Evolutionary conservation across 2,797 vertebrate species (phyloP).

Genomic region (Gambelia wislizenii): DNA sequence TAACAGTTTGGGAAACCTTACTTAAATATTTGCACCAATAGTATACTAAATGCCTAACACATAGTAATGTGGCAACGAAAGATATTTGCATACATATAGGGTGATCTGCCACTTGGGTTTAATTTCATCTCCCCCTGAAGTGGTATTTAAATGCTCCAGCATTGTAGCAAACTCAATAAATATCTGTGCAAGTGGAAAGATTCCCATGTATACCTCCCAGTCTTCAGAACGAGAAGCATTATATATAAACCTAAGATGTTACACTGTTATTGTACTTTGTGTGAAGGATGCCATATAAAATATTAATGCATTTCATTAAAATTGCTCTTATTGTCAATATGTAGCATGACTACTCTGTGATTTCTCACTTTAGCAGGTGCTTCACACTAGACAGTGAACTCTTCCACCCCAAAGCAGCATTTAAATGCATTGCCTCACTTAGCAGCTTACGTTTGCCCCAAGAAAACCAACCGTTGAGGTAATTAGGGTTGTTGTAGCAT

Average conservation of each 20-base stretch:
- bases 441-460: conserved; percentile 62
- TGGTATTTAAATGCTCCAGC: conserved; percentile 49
- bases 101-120: background rate
- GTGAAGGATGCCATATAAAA: conserved; percentile 70
- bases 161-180: conserved; percentile 67
- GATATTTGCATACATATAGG: conserved; percentile 17
- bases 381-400: conserved; percentile 52
- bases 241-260: conserved; percentile 53
- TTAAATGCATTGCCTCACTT: conserved; percentile 56
- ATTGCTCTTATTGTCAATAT: conserved; percentile 74
- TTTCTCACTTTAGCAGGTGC: conserved; percentile 70
- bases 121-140: conserved; percentile 12
- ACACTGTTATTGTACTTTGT: conserved; percentile 62
- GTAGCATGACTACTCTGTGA: conserved; percentile 55
- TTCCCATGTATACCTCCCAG: conserved; percentile 32
- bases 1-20: background rate
- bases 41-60: background rate
- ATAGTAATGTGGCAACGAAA: background rate
- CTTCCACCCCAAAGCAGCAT: conserved; percentile 48
- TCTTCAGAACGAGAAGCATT: conserved; percentile 62
- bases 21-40: background rate
- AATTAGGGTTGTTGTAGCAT: conserved; percentile 48
- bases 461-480: conserved; percentile 60
- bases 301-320: conserved; percentile 77
- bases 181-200: conserved; percentile 44